Evolutionary conservation across 2,888 invertebrate genomes (phyloP), one percentile per base, ranked within the genome.

Genomic region (Darwinula stevensoni): DNA sequence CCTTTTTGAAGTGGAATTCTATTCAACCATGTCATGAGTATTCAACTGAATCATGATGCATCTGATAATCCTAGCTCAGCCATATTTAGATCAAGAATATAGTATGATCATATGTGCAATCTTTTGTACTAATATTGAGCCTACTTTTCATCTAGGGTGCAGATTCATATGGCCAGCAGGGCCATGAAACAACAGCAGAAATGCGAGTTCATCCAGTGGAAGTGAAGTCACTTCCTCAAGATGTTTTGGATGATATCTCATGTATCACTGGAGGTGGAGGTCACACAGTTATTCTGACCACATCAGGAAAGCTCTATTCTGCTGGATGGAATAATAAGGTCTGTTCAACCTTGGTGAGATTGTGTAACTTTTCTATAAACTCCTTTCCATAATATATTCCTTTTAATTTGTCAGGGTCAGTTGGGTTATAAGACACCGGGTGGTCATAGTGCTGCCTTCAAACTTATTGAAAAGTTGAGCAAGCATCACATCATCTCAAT

Each of bases 91-190:
- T n/a, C n/a, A n/a, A n/a, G n/a, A n/a, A n/a, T n/a, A n/a, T n/a
- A n/a, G n/a, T n/a, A n/a, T n/a, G n/a, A n/a, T n/a, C n/a, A n/a
- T n/a, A n/a, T n/a, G n/a, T n/a, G n/a, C n/a, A n/a, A n/a, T n/a
- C n/a, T n/a, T n/a, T n/a, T n/a, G n/a, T n/a, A n/a, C n/a, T n/a
- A n/a, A n/a, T n/a, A n/a, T n/a, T n/a, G n/a, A n/a, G n/a, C n/a
- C n/a, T n/a, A n/a, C n/a, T n/a, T n/a, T n/a, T n/a, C n/a, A n/a
- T 22, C 22, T 47, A 75, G 75, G 75, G 75, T 44, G 72, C 75
- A 35, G 76, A 76, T 52, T 72, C 72, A 38, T 70, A 72, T 47
- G 73, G 74, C 31, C 75, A 76, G 50, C 56, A 76, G 37, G 71
- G 71, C 38, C 57, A 68, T 44, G 68, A 66, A 36, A 47, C 53